Conservation (phyloP, 2,888 invertebrate genomes). For the Diarsia mendica region DNA sequence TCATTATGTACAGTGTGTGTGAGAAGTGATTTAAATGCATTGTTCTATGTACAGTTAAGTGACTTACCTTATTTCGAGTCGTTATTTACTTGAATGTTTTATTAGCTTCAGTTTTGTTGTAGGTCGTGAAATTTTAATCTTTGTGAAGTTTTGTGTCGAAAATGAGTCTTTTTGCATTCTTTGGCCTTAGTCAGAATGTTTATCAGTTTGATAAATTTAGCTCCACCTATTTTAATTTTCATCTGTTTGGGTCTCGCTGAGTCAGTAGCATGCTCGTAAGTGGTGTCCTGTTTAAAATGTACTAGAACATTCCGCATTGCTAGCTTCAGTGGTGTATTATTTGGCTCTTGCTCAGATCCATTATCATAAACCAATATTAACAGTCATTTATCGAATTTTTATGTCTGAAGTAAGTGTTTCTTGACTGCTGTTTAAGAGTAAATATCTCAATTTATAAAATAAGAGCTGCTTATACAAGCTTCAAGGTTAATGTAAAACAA, state of each 20-base stretch:
- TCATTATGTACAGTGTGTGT: constrained; percentile 49
- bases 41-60: not conserved
- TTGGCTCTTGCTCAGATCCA: not conserved
- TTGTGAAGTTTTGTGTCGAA: not conserved
- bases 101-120: not conserved
- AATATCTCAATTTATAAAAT: constrained; percentile 25
- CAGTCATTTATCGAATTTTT: not conserved
- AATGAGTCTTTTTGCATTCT: not conserved
- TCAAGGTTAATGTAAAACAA: constrained; percentile 54
- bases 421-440: not conserved
- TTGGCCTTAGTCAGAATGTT: not conserved
- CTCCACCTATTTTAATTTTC: constrained; percentile 9
- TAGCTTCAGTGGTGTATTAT: not conserved
- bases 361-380: not conserved
- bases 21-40: constrained; percentile 30
- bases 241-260: not conserved
- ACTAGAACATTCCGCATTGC: not conserved
- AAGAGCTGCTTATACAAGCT: constrained; percentile 14
- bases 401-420: not conserved
- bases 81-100: not conserved
- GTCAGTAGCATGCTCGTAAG: not conserved
- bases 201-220: not conserved
- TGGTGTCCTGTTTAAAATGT: not conserved
- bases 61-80: not conserved
- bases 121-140: not conserved